Conservation (phyloP, 2,888 invertebrate genomes). For the Octonoba sinensis region DNA sequence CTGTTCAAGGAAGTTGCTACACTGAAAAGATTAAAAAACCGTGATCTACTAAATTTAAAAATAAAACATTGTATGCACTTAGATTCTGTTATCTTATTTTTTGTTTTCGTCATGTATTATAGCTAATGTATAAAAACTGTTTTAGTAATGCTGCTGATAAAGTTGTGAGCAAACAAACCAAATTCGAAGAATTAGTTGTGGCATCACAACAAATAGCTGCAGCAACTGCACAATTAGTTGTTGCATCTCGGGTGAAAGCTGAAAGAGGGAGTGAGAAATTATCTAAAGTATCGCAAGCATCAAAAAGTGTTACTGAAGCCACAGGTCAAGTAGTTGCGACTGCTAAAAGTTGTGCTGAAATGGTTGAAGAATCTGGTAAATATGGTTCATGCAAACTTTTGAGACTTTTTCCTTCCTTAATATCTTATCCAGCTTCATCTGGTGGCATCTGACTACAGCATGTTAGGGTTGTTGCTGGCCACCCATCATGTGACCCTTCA, state of each 20-base stretch:
- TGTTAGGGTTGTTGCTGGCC: too few relatives aligned
- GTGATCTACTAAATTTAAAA: too few relatives aligned
- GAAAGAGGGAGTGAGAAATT: conserved; percentile 85
- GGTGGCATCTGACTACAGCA: too few relatives aligned
- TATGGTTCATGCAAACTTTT: background rate
- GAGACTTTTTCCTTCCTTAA: background rate
- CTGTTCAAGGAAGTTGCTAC: too few relatives aligned
- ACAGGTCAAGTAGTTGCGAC: conserved; percentile 94
- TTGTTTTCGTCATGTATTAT: background rate
- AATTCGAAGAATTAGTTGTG: conserved; percentile 92
- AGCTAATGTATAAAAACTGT: background rate
- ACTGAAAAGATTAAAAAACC: too few relatives aligned
- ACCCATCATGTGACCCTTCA: too few relatives aligned
- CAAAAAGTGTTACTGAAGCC: conserved; percentile 88
- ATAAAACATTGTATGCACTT: too few relatives aligned
- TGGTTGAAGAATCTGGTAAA: conserved; percentile 85
- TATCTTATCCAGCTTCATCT: too few relatives aligned
- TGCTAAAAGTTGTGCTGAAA: conserved; percentile 88
- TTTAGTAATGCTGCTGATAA: conserved; percentile 90
- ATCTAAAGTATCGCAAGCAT: conserved; percentile 85
- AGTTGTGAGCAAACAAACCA: conserved; percentile 86
- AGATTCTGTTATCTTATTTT: background rate
- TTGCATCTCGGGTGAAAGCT: conserved; percentile 88
- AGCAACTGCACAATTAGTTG: conserved; percentile 96
- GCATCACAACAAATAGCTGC: conserved; percentile 97